phyloP scores from a whole-genome alignment of 2,113 vertebrate species.

The Myotis yumanensis region DNA sequence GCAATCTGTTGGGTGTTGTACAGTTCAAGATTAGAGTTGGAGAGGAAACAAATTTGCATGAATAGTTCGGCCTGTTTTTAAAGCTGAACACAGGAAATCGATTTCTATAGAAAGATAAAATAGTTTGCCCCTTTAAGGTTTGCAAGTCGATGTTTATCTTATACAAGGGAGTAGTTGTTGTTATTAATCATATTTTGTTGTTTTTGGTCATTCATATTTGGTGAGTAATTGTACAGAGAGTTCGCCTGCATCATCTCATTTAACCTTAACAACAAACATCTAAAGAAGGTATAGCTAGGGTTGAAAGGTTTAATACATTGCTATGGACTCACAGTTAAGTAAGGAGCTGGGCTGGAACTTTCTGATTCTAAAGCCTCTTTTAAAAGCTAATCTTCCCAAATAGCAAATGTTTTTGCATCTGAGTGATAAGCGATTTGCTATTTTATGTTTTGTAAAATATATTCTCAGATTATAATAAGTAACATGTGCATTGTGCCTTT shows the following conservation, averaged over 20 bases:
- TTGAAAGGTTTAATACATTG: neutral
- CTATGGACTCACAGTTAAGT: neutral
- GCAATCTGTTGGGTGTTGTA: constrained; percentile 82
- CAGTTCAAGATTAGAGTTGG: constrained; percentile 78
- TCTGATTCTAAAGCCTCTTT: neutral
- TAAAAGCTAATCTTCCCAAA: constrained; percentile 30
- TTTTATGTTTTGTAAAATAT: constrained; percentile 78
- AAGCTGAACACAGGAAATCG: constrained; percentile 29
- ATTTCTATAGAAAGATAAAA: neutral
- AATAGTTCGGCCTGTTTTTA: constrained; percentile 69
- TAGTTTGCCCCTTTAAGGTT: neutral
- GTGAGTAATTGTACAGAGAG: neutral
- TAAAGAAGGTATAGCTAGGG: neutral
- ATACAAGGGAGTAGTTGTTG: neutral
- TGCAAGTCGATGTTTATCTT: neutral
- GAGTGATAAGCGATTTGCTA: constrained; percentile 65
- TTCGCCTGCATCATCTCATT: neutral
- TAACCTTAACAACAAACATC: constrained; percentile 6
- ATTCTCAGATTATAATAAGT: constrained; percentile 72
- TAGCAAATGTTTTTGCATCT: constrained; percentile 72
- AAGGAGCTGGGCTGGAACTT: neutral
- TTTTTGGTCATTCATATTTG: neutral
- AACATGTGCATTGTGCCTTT: constrained; percentile 67
- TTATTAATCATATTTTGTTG: neutral
- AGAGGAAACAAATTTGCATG: constrained; percentile 79